Conservation (phyloP, 2,797 vertebrate genomes). For the Parambassis ranga region DNA sequence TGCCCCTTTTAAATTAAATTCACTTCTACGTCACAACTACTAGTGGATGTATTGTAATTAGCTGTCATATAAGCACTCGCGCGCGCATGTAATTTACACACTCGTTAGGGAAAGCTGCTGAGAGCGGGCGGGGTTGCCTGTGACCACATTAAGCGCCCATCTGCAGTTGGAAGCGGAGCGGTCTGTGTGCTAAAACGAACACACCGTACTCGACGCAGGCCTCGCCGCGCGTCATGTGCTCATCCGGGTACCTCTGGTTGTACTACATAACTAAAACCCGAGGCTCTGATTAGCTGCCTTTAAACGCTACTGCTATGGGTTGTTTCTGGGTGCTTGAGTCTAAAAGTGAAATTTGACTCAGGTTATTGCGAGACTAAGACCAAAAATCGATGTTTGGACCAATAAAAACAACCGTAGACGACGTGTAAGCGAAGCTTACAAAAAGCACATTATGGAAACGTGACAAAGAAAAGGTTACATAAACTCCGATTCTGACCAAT, state of each 20-base stretch:
- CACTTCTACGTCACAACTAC: too few relatives aligned
- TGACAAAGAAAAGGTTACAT: constrained; percentile 29
- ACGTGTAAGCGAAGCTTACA: background rate
- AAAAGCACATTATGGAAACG: constrained; percentile 62
- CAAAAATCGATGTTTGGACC: rapidly evolving
- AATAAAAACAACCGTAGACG: rapidly evolving
- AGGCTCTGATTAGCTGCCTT: background rate
- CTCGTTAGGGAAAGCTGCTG: background rate
- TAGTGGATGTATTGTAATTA: background rate
- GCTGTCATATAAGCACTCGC: background rate
- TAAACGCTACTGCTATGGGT: rapidly evolving
- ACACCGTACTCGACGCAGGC: background rate
- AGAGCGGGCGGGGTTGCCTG: constrained; percentile 4
- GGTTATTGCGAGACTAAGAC: rapidly evolving
- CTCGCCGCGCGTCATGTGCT: constrained; percentile 62
- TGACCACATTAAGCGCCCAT: background rate
- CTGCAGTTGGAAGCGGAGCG: background rate
- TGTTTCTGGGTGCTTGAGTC: rapidly evolving
- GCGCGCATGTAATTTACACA: constrained; percentile 38
- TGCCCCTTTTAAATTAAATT: too few relatives aligned
- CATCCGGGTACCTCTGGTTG: constrained; percentile 70
- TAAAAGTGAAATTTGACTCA: rapidly evolving
- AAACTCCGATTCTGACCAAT: constrained; percentile 55
- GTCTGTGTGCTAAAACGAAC: background rate
- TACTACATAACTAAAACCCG: background rate